Base-by-base conservation (phyloP, 1,140 invertebrate species). In the Helicoverpa armigera region DNA sequence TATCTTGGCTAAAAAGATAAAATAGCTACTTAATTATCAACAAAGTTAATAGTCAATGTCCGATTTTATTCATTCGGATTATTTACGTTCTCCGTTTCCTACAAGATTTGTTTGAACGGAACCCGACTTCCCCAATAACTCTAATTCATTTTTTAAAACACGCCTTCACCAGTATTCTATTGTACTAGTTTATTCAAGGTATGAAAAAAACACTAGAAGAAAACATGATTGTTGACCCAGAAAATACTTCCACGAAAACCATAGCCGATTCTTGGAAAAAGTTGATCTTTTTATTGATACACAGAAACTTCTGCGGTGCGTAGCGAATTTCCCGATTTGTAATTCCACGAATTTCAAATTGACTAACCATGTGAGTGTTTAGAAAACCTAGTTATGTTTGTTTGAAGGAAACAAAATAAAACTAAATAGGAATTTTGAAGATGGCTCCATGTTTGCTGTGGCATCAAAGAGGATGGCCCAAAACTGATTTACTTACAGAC, bases 241-340 rank as follows among this genome's bases (percentile, higher is more conserved):
- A 43, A 35, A 65, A 67, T 67, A 11, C 7, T 67, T 67, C 43
- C 16, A 48, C 48, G n/a, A 67, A 67, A 67, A 43, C 48, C 63
- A 18, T 50, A 7, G 31, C 4, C 35, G n/a, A 48, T 67, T 67
- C 63, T 67, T 23, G 43, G 43, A 50, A 67, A 43, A 16, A 43
- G 18, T 35, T 50, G 31, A 65, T 43, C 14, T 31, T 48, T 67
- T 50, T 67, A 35, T 50, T 67, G 16, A 10, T 67, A 48, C 10
- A 29, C 58, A 29, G 10, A 50, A 11, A 2, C 18, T 43, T 10
- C n/a, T 67, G 35, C n/a, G 2, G 35, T 11, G 16, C 16, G 16
- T 58, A 23, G 16, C 58, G 58, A 60, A 58, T 14, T 58, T 23
- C 10, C 2, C 18, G 16, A 58, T 58, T 23, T 0, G 16, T 18